A percentile compares a stretch with the other conserved stretches of the same genome.
Conservation (phyloP, 2,113 vertebrate species). For the Petroica traversi region DNA sequence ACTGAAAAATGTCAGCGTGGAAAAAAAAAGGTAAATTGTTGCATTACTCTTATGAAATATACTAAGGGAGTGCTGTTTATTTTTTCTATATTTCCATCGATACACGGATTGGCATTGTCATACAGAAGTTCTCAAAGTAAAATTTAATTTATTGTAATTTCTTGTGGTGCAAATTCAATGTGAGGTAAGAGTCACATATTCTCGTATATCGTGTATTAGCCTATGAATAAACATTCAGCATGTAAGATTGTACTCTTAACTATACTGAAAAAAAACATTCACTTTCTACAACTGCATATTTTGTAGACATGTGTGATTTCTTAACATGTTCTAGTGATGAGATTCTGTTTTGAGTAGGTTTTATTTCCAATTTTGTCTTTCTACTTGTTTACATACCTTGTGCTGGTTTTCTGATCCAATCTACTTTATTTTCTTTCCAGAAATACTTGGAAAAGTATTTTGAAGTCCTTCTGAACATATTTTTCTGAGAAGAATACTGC, state of each 20-base stretch:
- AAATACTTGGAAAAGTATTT: neutral
- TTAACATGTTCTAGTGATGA: neutral
- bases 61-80: neutral
- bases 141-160: neutral
- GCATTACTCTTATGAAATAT: neutral
- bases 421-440: neutral
- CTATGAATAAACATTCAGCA: neutral
- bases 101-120: neutral
- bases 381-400: neutral
- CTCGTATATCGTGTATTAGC: neutral
- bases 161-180: neutral
- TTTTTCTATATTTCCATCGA: neutral
- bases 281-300: neutral
- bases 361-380: neutral
- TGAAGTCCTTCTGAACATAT: neutral
- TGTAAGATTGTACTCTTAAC: neutral
- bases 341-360: neutral
- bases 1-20: neutral
- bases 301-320: neutral
- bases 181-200: neutral
- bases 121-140: neutral
- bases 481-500: neutral
- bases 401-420: neutral
- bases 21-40: neutral
- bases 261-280: neutral